Evolutionary conservation across 2,888 invertebrate species (phyloP).

Genomic region (Leptinotarsa tumamoca): DNA sequence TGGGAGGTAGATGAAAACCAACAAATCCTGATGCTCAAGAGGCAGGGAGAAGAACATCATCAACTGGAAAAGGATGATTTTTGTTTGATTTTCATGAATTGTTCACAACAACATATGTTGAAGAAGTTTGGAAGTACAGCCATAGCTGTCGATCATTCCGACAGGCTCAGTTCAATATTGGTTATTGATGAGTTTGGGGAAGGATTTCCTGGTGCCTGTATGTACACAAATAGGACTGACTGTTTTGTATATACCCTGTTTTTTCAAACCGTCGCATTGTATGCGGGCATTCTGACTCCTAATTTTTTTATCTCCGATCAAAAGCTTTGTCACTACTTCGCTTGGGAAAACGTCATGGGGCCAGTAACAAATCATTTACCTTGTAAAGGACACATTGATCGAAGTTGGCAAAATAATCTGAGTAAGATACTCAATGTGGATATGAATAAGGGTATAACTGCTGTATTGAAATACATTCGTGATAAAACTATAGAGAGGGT

Average conservation of each 20-base stretch:
- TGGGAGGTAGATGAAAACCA: not conserved
- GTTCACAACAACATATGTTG: constrained; percentile 13
- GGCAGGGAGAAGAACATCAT: constrained; percentile 3
- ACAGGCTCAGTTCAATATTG: constrained; percentile 24
- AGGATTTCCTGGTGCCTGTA: constrained; percentile 29
- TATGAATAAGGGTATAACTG: not conserved
- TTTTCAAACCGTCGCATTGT: not conserved
- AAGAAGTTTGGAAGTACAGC: constrained; percentile 11
- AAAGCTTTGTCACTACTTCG: constrained; percentile 3
- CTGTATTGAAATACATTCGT: constrained; percentile 9
- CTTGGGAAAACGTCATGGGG: constrained; percentile 17
- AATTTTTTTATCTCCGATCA: constrained; percentile 20
- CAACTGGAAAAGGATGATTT: constrained; percentile 4
- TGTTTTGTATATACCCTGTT: constrained; percentile 12
- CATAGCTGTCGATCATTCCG: constrained; percentile 14
- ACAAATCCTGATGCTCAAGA: not conserved
- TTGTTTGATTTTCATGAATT: constrained; percentile 12
- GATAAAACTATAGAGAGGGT: constrained; percentile 22
- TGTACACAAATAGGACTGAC: constrained; percentile 29
- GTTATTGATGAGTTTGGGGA: constrained; percentile 15
- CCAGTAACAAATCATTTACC: constrained; percentile 6
- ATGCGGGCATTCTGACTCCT: not conserved
- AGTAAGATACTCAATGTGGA: constrained; percentile 23
- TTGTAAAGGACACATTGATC: constrained; percentile 27
- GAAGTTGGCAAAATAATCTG: constrained; percentile 19